phyloP scores from a whole-genome alignment of 2,113 vertebrate species.

The human (Homo sapiens) region DNA sequence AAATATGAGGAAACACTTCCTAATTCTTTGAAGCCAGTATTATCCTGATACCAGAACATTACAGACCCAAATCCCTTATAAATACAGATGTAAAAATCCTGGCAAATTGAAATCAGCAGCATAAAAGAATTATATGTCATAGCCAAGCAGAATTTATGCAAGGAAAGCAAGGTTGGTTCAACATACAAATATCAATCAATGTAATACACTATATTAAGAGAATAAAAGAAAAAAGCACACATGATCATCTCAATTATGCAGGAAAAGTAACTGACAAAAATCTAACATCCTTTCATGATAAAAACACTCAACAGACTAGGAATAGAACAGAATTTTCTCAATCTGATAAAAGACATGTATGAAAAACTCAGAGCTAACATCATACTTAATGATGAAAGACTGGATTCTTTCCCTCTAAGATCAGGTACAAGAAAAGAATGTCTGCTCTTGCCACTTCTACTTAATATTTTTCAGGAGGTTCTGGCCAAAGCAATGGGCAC shows the following conservation, averaged over 20 bases:
- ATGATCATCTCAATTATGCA: neutral
- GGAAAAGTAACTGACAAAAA: neutral
- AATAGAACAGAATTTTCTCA: neutral
- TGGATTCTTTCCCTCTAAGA: neutral
- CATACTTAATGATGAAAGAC: neutral
- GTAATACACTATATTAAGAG: neutral
- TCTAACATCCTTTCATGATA: neutral
- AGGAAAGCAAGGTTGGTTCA: neutral
- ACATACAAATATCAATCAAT: neutral
- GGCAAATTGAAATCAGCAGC: neutral
- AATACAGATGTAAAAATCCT: neutral
- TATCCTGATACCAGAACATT: neutral
- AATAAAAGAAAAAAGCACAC: neutral
- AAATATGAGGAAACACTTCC: neutral
- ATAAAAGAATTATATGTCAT: neutral
- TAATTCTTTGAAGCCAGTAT: neutral
- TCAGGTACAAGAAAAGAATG: neutral
- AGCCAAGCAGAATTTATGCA: neutral
- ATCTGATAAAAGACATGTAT: neutral
- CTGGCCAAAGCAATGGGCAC: neutral
- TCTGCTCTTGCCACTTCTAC: neutral
- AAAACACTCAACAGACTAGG: neutral
- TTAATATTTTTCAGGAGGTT: neutral
- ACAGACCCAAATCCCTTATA: neutral
- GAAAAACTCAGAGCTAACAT: neutral